Base-by-base conservation (phyloP, 2,888 invertebrate species). In the Pardosa pseudoannulata region DNA sequence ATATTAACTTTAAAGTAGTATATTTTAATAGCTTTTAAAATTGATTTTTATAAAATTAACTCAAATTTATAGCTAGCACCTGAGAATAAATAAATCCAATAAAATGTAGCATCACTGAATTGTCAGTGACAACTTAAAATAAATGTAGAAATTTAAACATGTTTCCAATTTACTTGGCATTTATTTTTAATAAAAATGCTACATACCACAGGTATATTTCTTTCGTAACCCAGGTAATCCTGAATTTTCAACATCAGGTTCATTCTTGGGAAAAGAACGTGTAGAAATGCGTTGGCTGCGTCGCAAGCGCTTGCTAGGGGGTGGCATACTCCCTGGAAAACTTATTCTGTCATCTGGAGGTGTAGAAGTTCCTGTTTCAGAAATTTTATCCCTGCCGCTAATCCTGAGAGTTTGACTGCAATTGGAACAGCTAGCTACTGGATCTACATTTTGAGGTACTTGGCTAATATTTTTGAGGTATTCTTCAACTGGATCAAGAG, bases 191-290 rank as follows among this genome's bases (percentile, higher is more conserved):
- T n/a, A n/a, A n/a, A n/a, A n/a, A n/a, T n/a, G n/a, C n/a, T n/a
- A n/a, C 13, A 73, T 88, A 88, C 88, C 86, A 87, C 86, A 80
- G 23, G 86, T 87, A 27, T 75, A 50, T 71, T 88, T 88, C 39
- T 83, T 79, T 62, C 39, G 87, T 1, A 79, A 89, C 90, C 88
- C 90, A 68, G 90, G 90, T 11, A 85, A 88, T 31, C 56, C 83
- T 31, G 87, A 89, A 74, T 31, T 46, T 19, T n/a, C 46, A n/a
- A 46, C 46, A 39, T 56, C 36, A 13, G 64, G 13, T 32, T 46
- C 72, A 23, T 81, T 50, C 13, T 67, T 36, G 19, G 27, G 28
- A 28, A 73, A 13, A 71, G 65, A 65, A 29, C 64, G 70, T n/a
- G 67, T 74, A 7, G 72, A 46, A 80, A 79, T 73, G 13, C 80